Base-by-base conservation (phyloP, 2,113 vertebrate genomes). In the Dipodomys stephensi region DNA sequence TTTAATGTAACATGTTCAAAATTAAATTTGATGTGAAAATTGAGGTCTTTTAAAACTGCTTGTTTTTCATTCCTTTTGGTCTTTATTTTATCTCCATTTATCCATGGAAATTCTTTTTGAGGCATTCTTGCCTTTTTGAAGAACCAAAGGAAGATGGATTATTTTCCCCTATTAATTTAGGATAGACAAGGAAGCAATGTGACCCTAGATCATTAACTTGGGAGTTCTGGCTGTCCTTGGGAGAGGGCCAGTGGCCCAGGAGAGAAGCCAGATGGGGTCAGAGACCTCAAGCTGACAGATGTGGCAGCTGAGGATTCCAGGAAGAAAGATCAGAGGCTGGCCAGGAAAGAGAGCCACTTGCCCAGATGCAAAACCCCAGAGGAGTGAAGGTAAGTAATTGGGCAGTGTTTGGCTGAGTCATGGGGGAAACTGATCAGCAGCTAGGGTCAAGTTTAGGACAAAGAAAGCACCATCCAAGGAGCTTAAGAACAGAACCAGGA, bases 251-350 rank as follows among this genome's bases (percentile, higher is more conserved):
- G 92, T 53, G 35, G 92, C 95, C 85, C 90, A 96, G 53, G 76
- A 96, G 90, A 93, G 86, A 96, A 93, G 94, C 92, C 97, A 97
- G 94, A 93, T 92, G 79, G 97, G 95, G 93, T 96, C 92, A 97
- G 88, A 92, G 94, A 97, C 97, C 96, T 97, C 97, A 97, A 71
- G 93, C 94, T 94, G 93, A 97, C 97, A 97, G 95, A 97, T 97
- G 97, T 97, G 95, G 96, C 92, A 92, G 94, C 68, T 9, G n/a
- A 97, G 83, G 93, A 67, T 97, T 97, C 95, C 97, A 97, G 93
- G 95, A 97, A 97, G 85, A 86, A 93, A 94, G 93, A 92, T 96
- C 95, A 97, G 92, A 97, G 93, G 83, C 88, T 93, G 89, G 89
- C 96, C 81, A 88, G 82, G 57, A 92, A 94, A 88, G 71, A 81